Percentiles rank a stretch among this genome's conserved stretches.
phyloP scores from a whole-genome alignment of 2,113 vertebrate genomes.

The Coptodon rendalli region DNA sequence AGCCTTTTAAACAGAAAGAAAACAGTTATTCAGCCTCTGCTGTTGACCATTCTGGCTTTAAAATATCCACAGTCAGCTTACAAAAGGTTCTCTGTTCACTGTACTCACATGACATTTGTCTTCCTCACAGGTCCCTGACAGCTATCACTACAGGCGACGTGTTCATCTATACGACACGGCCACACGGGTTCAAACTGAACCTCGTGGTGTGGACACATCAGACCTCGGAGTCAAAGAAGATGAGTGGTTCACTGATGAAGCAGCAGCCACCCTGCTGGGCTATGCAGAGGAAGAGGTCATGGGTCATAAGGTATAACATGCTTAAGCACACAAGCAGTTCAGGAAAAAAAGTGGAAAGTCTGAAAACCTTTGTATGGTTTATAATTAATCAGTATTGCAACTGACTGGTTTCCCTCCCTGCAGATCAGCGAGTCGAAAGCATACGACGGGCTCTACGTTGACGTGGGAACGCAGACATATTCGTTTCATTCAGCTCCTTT shows the following conservation, averaged over 20 bases:
- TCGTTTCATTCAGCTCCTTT: slow-evolving; percentile 81
- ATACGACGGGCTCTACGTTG: slow-evolving; percentile 78
- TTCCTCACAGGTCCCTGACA: slow-evolving; percentile 73
- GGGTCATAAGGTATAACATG: slow-evolving; percentile 52
- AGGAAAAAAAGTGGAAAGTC: neutral
- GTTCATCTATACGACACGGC: slow-evolving; percentile 18
- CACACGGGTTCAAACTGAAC: slow-evolving; percentile 5
- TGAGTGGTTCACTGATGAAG: slow-evolving; percentile 49
- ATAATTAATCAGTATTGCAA: neutral
- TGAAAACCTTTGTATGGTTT: neutral
- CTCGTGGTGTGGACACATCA: slow-evolving; percentile 83
- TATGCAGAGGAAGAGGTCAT: slow-evolving; percentile 50
- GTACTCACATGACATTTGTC: neutral
- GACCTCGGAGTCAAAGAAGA: slow-evolving; percentile 77
- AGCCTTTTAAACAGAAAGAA: neutral
- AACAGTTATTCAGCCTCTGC: neutral
- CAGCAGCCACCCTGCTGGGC: slow-evolving; percentile 37
- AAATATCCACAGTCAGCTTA: neutral
- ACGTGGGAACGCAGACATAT: slow-evolving; percentile 88
- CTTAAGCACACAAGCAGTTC: neutral
- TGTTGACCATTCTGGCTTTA: neutral
- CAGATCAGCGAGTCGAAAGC: slow-evolving; percentile 80
- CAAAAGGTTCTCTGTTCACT: neutral
- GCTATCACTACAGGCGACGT: slow-evolving; percentile 74
- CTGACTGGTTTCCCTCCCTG: neutral